Conservation (phyloP, 2,888 invertebrate genomes). For the Cremastobaeus sp. region DNA sequence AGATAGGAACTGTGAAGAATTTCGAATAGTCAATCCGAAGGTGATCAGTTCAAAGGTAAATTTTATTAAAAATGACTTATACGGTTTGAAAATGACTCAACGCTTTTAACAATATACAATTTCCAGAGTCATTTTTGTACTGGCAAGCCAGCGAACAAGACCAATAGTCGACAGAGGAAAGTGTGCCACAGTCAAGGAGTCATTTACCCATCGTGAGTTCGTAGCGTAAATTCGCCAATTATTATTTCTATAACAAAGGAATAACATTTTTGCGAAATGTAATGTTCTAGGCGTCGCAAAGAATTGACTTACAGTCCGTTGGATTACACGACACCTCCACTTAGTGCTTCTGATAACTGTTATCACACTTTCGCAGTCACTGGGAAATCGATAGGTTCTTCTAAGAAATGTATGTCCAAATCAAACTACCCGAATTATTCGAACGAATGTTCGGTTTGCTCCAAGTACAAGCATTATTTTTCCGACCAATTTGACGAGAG, state of each 20-base stretch:
- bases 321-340: constrained; percentile 6
- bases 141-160: constrained; percentile 66
- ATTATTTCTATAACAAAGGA: too few species aligned
- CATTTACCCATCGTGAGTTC: constrained; percentile 64
- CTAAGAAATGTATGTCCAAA: constrained; percentile 22
- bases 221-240: too few species aligned
- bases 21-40: constrained; percentile 77
- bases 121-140: constrained; percentile 66
- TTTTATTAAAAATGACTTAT: not conserved
- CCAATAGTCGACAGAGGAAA: constrained; percentile 71
- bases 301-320: constrained; percentile 13
- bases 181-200: constrained; percentile 72
- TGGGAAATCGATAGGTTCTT: constrained; percentile 17
- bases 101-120: not conserved
- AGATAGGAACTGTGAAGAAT: constrained; percentile 51
- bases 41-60: constrained; percentile 75
- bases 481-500: constrained; percentile 30
- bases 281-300: constrained; percentile 4
- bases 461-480: constrained; percentile 72
- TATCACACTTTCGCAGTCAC: too few species aligned
- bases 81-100: not conserved
- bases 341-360: constrained; percentile 43
- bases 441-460: constrained; percentile 72
- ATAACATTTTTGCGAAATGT: too few species aligned
- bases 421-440: constrained; percentile 62